Conservation (phyloP, 2,113 vertebrate genomes). For the Tricholaema leucomelas region DNA sequence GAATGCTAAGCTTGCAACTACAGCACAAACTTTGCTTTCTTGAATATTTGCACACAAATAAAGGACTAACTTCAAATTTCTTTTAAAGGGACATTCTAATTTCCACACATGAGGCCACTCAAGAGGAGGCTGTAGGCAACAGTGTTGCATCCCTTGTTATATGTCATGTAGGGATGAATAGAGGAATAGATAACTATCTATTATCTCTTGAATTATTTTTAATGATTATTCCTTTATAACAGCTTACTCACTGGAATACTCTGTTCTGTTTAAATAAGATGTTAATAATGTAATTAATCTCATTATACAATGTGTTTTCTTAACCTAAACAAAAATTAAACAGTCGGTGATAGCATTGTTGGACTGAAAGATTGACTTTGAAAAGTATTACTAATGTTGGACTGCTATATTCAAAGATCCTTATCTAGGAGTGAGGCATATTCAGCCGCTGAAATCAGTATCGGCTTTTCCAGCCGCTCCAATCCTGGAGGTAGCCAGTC, state of each 20-base stretch:
- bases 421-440: not conserved
- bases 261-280: not conserved
- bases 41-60: not conserved
- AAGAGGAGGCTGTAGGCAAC: not conserved
- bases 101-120: not conserved
- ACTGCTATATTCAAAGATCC: not conserved
- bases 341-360: not conserved
- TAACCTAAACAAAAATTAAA: not conserved
- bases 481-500: not conserved
- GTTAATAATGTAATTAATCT: not conserved
- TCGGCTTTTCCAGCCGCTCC: not conserved
- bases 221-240: not conserved
- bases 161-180: not conserved
- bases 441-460: not conserved
- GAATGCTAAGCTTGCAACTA: slow-evolving; percentile 17
- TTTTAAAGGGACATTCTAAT: not conserved
- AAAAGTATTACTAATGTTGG: not conserved
- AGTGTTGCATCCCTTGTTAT: not conserved
- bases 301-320: not conserved
- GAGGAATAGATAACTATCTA: not conserved
- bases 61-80: not conserved
- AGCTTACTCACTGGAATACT: not conserved
- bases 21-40: not conserved
- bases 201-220: not conserved
- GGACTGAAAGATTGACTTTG: not conserved